phyloP scores from a whole-genome alignment of 2,888 invertebrate species.

The Leptopterna dolabrata region DNA sequence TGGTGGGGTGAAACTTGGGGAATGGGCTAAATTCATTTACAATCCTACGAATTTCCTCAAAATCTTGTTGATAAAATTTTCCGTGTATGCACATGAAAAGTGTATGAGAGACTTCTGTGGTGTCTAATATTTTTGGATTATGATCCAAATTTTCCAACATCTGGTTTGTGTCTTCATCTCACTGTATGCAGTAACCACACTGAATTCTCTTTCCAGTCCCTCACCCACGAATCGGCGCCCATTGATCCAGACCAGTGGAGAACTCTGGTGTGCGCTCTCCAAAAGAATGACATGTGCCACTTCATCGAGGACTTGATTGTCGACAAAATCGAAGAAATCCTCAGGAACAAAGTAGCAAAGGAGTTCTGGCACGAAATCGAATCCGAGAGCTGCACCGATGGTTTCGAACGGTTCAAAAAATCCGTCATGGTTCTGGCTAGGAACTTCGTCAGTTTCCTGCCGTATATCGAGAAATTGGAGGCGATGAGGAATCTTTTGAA shows the following conservation, averaged over 20 bases:
- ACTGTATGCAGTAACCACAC: no score
- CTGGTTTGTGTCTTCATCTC: no score
- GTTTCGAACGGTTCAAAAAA: slow-evolving; percentile 75
- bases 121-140: no score
- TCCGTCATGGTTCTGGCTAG: slow-evolving; percentile 76
- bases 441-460: slow-evolving; percentile 71
- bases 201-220: background rate
- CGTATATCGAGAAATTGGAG: slow-evolving; percentile 71
- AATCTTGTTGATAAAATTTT: no score
- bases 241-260: slow-evolving; percentile 24
- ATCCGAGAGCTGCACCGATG: slow-evolving; percentile 62
- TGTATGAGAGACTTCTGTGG: no score
- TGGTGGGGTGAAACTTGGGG: no score
- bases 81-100: no score
- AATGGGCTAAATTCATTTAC: no score
- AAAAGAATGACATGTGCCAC: slow-evolving; percentile 65
- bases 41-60: no score
- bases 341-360: slow-evolving; percentile 73
- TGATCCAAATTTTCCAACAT: no score
- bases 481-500: slow-evolving; percentile 69
- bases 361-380: slow-evolving; percentile 76
- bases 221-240: background rate
- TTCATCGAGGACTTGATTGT: slow-evolving; percentile 68
- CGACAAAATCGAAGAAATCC: slow-evolving; percentile 71
- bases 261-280: slow-evolving; percentile 61